Evolutionary conservation across 2,797 vertebrate genomes (phyloP).

Genomic region (Huso huso): DNA sequence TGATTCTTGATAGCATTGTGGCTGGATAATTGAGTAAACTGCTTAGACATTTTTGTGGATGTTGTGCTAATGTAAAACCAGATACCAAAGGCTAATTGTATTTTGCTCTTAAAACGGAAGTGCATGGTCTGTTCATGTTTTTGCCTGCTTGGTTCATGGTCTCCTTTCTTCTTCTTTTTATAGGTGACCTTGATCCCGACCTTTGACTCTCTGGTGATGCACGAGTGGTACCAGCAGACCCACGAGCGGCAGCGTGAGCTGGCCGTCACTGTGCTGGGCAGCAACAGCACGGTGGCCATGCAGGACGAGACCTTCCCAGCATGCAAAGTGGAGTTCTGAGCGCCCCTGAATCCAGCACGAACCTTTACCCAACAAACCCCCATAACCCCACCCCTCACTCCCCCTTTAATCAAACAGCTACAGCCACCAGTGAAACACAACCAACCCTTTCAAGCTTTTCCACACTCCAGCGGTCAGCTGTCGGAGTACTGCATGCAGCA

Average conservation of each 20-base stretch:
- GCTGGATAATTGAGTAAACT: too few species aligned
- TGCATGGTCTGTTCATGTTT: too few species aligned
- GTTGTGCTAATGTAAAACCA: too few species aligned
- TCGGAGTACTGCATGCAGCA: too few species aligned
- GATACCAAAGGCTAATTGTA: too few species aligned
- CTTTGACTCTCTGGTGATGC: conserved; percentile 80
- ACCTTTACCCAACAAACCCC: background rate
- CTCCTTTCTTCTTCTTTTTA: background rate
- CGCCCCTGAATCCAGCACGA: background rate
- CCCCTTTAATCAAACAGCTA: background rate
- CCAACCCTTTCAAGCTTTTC: too few species aligned
- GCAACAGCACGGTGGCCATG: conserved; percentile 91
- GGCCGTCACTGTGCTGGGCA: conserved; percentile 78
- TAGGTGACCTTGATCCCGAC: conserved; percentile 89
- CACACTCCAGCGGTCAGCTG: too few species aligned
- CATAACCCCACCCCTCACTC: background rate
- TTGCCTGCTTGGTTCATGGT: too few species aligned
- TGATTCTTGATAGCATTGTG: too few species aligned
- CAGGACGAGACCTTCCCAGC: conserved; percentile 92
- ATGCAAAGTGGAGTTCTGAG: conserved; percentile 93
- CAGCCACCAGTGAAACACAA: too few species aligned
- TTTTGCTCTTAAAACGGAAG: too few species aligned
- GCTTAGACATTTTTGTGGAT: too few species aligned
- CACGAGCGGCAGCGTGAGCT: conserved; percentile 67
- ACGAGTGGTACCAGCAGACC: conserved; percentile 84